These are phyloP conservation scores for Druon quercuslanigerum DNA, from an alignment of 1,140 invertebrate genomes.

Conservation along the genomic window DNA sequence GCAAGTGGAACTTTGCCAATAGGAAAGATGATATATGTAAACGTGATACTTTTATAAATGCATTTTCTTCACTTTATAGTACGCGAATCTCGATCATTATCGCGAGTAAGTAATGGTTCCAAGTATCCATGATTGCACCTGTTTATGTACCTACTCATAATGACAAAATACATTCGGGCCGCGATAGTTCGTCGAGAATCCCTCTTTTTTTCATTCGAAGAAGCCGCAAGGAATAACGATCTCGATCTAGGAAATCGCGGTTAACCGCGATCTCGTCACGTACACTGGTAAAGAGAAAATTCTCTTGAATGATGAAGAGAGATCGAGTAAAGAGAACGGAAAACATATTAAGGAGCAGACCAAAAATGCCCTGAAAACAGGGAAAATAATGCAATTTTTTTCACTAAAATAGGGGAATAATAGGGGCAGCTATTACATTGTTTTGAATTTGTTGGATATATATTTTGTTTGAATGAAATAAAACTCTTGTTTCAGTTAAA, in stretches of 20 bases:
- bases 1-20: slow-evolving; percentile 12
- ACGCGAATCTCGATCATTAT: not conserved
- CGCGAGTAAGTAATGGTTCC: not conserved
- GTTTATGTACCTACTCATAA: not conserved
- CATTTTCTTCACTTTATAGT: not conserved
- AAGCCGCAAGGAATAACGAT: slow-evolving; percentile 59
- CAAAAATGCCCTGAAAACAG: too few species aligned
- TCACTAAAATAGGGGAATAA: too few species aligned
- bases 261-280: slow-evolving; percentile 59
- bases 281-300: slow-evolving; percentile 53
- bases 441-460: too few species aligned
- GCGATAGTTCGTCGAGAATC: slow-evolving; percentile 47
- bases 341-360: too few species aligned
- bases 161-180: not conserved
- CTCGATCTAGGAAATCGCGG: slow-evolving; percentile 58
- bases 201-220: slow-evolving; percentile 56
- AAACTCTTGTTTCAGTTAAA: too few species aligned
- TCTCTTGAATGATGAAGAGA: slow-evolving; percentile 36
- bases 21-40: not conserved
- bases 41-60: slow-evolving; percentile 6
- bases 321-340: slow-evolving; percentile 37
- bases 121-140: slow-evolving; percentile 3
- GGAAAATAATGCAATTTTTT: too few species aligned
- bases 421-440: too few species aligned
- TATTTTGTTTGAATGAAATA: too few species aligned